Percentiles rank a stretch among this genome's conserved stretches.
These are phyloP conservation scores for Embiotoca jacksoni DNA, from an alignment of 2,113 vertebrate species.

Conservation along the genomic window DNA sequence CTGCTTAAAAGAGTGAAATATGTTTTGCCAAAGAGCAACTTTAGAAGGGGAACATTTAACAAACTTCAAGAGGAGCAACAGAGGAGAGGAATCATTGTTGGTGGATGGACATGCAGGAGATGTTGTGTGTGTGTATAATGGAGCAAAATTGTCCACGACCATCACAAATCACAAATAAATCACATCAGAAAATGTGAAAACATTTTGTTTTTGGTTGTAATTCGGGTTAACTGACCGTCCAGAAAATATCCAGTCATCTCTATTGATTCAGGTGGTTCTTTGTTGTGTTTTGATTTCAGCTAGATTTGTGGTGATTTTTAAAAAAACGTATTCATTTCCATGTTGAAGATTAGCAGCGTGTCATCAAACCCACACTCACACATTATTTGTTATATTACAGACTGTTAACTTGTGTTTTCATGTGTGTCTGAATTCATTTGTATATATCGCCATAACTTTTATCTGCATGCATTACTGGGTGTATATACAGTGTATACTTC, in stretches of 20 bases:
- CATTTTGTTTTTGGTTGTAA: too few species aligned
- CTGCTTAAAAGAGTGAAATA: too few species aligned
- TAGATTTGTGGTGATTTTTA: background rate
- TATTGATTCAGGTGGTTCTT: background rate
- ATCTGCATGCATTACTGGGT: constrained; percentile 55
- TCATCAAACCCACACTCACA: background rate
- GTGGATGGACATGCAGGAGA: too few species aligned
- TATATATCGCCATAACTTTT: constrained; percentile 39
- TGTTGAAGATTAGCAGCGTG: constrained; percentile 4
- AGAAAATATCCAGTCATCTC: background rate
- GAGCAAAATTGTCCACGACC: too few species aligned
- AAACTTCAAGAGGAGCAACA: too few species aligned
- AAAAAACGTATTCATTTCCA: background rate
- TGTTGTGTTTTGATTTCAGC: background rate
- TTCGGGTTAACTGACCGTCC: too few species aligned
- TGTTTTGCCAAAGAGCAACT: too few species aligned
- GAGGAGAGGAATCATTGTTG: too few species aligned
- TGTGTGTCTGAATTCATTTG: constrained; percentile 41
- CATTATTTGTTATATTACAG: constrained; percentile 20
- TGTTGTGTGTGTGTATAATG: too few species aligned
- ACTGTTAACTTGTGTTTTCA: constrained; percentile 24
- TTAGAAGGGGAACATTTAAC: too few species aligned
- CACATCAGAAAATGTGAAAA: too few species aligned
- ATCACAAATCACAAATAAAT: too few species aligned
- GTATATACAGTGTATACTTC: constrained; percentile 11